Base-by-base conservation (phyloP, 2,888 invertebrate genomes). In the Lymantria dispar region DNA sequence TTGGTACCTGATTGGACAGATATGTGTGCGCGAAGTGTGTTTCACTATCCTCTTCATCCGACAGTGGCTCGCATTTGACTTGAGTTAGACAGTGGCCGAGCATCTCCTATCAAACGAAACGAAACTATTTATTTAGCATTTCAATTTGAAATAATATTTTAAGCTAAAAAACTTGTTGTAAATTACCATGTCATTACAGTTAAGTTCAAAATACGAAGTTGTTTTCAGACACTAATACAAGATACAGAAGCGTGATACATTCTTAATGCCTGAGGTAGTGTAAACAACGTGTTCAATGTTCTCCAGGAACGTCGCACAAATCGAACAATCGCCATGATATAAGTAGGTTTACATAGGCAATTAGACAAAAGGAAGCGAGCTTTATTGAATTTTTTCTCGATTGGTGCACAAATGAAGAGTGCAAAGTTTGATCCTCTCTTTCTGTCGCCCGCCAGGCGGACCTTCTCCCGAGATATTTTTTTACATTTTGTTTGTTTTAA, bases 341-440 rank as follows among this genome's bases (percentile, higher is more conserved):
- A 80, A 74, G 80, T 85, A 85, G 70, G 75, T 83, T 80, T 83
- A 83, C 80, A 80, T 82, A 85, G 82, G 83, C 85, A 88, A 89
- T 88, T 88, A 88, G 85, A 87, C 80, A 83, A 85, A 85, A 83
- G 86, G 85, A 87, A 83, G 82, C 83, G 78, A 78, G 81, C 81
- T 83, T 88, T 88, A 88, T 88, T 87, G 87, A 88, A 88, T 87
- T 89, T 87, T 86, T 88, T 86, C 86, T 82, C 85, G 83, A 88
- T 85, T 85, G 83, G 82, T 83, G 84, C 85, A 84, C 83, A 85
- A 85, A 81, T 74, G 88, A 86, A 81, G 84, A 87, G 87, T 76
- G 80, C 84, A 80, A 80, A 84, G 75, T 75, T 65, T 71, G 71
- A 69, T 75, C 76, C 81, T 64, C 67, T 87, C 86, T 85, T 73